Conservation (phyloP, 2,797 vertebrate genomes). For the Parauchenoglanis punctatus region DNA sequence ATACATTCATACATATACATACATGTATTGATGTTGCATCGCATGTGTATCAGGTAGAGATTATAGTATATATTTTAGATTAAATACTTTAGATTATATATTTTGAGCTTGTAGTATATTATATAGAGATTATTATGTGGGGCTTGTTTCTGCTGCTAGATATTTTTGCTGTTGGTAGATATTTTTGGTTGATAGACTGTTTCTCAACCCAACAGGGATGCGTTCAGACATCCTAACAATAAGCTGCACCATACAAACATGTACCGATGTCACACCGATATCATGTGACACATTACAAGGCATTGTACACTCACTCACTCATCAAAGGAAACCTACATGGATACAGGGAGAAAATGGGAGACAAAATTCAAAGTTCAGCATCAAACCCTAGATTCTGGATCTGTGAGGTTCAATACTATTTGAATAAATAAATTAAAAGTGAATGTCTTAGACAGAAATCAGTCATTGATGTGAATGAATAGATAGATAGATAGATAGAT, state of each 20-base stretch:
- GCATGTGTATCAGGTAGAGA: too few relatives aligned
- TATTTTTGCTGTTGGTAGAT: neutral
- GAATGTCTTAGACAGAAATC: neutral
- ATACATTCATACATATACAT: too few relatives aligned
- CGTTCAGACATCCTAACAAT: neutral
- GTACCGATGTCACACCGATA: neutral
- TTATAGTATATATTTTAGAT: too few relatives aligned
- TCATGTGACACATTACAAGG: neutral
- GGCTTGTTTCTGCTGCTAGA: neutral
- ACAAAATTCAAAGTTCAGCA: neutral
- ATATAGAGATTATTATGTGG: neutral
- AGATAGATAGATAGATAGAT: neutral
- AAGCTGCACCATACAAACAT: neutral
- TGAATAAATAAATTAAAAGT: neutral
- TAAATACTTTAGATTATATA: too few relatives aligned
- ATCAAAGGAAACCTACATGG: neutral
- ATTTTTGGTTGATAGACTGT: neutral
- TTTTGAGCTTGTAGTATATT: too few relatives aligned
- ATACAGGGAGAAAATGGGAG: neutral
- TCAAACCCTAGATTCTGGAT: neutral
- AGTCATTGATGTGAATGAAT: neutral
- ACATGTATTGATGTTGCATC: too few relatives aligned
- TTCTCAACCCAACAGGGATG: neutral
- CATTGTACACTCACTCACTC: neutral
- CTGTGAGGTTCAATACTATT: neutral